These are phyloP conservation scores for Argya squamiceps DNA, from an alignment of 2,797 vertebrate species.

Conservation along the genomic window DNA sequence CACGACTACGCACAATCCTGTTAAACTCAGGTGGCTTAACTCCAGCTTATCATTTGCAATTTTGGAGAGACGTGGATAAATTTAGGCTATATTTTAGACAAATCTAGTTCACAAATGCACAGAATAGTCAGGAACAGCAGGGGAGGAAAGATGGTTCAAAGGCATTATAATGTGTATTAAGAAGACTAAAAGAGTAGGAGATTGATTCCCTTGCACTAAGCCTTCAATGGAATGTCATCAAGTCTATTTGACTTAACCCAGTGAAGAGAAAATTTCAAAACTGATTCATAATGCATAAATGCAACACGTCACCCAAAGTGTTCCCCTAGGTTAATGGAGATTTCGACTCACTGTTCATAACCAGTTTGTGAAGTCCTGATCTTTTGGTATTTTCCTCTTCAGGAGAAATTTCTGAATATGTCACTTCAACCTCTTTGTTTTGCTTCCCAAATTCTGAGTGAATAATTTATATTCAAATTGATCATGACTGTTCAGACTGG, in stretches of 20 bases:
- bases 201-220: not conserved
- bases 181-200: not conserved
- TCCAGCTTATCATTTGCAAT: not conserved
- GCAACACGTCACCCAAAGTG: not conserved
- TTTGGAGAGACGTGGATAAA: not conserved
- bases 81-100: not conserved
- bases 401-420: conserved; percentile 38
- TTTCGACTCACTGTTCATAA: not conserved
- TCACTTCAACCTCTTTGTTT: conserved; percentile 3
- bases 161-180: not conserved
- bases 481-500: conserved; percentile 1
- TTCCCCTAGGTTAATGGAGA: not conserved
- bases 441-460: conserved; percentile 17
- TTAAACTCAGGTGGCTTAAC: not conserved
- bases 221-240: not conserved
- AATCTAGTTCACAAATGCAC: not conserved
- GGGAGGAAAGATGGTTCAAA: not conserved
- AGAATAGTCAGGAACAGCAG: not conserved
- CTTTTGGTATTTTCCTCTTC: conserved; percentile 17
- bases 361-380: not conserved
- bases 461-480: conserved; percentile 42
- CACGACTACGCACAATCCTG: not conserved
- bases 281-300: not conserved
- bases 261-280: not conserved
- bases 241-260: not conserved